A percentile compares a stretch with the other conserved stretches of the same genome.
These are phyloP conservation scores for Chelidonichthys spinosus DNA, from an alignment of 2,797 vertebrate genomes.

Conservation along the genomic window DNA sequence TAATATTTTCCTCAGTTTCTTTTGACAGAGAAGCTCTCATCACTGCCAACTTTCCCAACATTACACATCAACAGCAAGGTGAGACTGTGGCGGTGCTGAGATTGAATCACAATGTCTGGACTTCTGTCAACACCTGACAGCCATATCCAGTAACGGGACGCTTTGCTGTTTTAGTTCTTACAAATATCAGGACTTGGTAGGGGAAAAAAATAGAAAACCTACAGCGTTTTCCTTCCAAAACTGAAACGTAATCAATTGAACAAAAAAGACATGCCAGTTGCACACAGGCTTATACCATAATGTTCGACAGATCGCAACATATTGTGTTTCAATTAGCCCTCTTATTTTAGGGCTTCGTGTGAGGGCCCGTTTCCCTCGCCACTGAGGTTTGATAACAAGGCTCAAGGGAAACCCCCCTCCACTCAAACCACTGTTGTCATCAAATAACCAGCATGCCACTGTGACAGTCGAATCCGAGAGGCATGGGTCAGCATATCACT, in stretches of 20 bases:
- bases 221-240: constrained; percentile 3
- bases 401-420: constrained; percentile 45
- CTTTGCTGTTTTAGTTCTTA: constrained; percentile 9
- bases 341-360: constrained; percentile 47
- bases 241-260: neutral
- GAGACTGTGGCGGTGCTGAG: constrained; percentile 47
- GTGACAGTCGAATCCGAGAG: constrained; percentile 80
- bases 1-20: constrained; percentile 36
- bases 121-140: constrained; percentile 38
- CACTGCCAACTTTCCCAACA: constrained; percentile 68
- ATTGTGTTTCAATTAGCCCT: constrained; percentile 50
- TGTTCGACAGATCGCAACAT: constrained; percentile 30
- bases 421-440: constrained; percentile 77
- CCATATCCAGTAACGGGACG: neutral
- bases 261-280: neutral
- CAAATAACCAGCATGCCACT: constrained; percentile 79
- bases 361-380: constrained; percentile 51
- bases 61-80: constrained; percentile 70
- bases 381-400: constrained; percentile 67
- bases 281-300: constrained; percentile 27
- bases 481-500: constrained; percentile 74
- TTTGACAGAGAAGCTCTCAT: constrained; percentile 57
- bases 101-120: constrained; percentile 34
- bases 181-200: neutral
- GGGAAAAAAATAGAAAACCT: neutral